A percentile compares a stretch with the other conserved stretches of the same genome.
Evolutionary conservation across 2,797 vertebrate genomes (phyloP).

Genomic region (Megaceryle alcyon): DNA sequence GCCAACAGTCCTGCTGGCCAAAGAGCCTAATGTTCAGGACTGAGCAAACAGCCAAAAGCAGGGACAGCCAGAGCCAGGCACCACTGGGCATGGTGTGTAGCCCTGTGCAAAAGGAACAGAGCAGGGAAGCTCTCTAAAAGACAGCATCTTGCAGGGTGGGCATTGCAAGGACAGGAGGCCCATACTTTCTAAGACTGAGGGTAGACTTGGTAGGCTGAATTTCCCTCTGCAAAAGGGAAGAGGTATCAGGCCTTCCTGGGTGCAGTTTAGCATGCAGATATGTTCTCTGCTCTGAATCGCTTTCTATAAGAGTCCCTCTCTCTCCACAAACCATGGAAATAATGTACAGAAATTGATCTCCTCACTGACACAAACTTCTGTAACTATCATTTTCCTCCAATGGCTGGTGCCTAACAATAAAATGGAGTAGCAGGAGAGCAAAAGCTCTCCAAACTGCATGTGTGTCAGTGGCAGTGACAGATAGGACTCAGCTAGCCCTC

Average conservation of each 20-base stretch:
- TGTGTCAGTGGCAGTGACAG: not conserved
- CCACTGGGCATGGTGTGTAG: not conserved
- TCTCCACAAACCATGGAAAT: not conserved
- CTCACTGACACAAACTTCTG: not conserved
- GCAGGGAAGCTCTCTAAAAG: not conserved
- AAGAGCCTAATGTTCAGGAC: not conserved
- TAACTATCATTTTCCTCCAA: not conserved
- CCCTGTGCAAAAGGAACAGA: not conserved
- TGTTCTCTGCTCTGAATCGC: not conserved
- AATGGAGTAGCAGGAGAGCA: not conserved
- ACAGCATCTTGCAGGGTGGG: not conserved
- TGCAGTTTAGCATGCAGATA: not conserved
- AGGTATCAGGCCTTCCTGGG: not conserved
- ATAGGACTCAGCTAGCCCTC: not conserved
- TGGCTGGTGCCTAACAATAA: not conserved
- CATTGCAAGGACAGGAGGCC: not conserved
- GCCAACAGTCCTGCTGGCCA: not conserved
- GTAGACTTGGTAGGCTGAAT: not conserved
- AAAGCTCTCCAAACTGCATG: not conserved
- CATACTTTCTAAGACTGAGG: not conserved
- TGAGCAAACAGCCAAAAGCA: not conserved
- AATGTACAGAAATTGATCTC: not conserved
- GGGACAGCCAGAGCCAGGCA: not conserved
- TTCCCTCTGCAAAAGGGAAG: not conserved
- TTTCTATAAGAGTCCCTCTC: fast-evolving